Base-by-base conservation (phyloP, 2,797 vertebrate species). In the Acridotheres tristis region DNA sequence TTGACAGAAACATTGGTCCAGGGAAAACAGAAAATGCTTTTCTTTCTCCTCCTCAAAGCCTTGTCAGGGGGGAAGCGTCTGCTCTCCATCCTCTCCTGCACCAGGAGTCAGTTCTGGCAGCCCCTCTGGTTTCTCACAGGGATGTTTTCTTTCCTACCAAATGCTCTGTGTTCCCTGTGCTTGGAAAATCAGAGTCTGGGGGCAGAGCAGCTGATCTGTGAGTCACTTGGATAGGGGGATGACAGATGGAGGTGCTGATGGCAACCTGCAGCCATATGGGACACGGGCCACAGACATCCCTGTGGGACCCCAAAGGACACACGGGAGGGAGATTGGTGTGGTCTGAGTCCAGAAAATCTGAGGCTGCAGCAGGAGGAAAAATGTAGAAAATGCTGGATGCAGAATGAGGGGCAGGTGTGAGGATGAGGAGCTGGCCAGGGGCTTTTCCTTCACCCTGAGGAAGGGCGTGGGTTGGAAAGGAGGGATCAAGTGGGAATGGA, bases 1-100 rank as follows among this genome's bases (percentile, higher is more conserved):
- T 54, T 80, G 85, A 91, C 62, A 93, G 79, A 58, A 85, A 53
- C 45, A 42, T 38, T n/a, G 76, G 80, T 78, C 58, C 76, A 67
- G 45, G 75, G 55, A 57, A 81, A 92, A 53, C 27, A 85, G 54
- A 58, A 86, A 62, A 59, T 8, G 8, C 29, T 80, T 90, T 80
- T 77, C 62, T 69, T 87, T 53, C 48, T 72, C 40, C 48, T 75
- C 20, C 66, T 94, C 40, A 30, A 48, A 90, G 21, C 58, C 19
- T 57, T 34, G 26, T 43, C 43, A 53, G 68, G 54, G 54, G 29
- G n/a, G 61, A 75, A 38, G 29, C 0, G 0, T 50, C 59, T 3
- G 1, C 42, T 81, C 82, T 81, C 43, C 88, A 54, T 79, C 57
- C 43, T 68, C 50, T 62, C 34, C 57, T 25, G 51, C 36, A 42